Evolutionary conservation across 2,113 vertebrate genomes (phyloP).

Genomic region (Lepidothrix coronata): DNA sequence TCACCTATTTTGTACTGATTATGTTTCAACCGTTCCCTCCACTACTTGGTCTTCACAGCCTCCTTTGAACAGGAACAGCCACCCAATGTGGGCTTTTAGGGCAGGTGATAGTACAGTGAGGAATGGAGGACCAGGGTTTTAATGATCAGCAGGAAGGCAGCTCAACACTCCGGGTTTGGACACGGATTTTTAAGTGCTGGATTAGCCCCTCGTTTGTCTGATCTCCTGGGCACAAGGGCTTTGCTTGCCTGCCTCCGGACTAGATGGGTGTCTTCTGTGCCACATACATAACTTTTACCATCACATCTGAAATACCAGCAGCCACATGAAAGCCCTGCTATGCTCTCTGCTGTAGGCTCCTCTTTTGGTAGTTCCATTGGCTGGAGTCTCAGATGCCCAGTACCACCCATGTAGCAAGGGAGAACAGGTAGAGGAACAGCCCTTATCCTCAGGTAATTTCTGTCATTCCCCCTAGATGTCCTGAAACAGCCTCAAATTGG

Average conservation of each 20-base stretch:
- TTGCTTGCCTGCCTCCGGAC: not conserved
- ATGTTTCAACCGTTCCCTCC: not conserved
- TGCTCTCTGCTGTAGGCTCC: not conserved
- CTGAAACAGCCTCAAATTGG: not conserved
- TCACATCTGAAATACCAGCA: not conserved
- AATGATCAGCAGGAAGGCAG: not conserved
- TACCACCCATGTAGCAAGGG: accelerated
- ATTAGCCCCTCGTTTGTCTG: not conserved
- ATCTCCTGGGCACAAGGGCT: not conserved
- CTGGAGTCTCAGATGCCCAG: not conserved
- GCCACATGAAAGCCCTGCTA: not conserved
- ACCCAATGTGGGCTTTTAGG: accelerated
- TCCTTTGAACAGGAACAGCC: not conserved
- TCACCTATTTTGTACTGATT: not conserved
- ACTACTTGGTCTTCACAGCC: not conserved
- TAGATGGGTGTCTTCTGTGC: not conserved
- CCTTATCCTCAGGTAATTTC: not conserved
- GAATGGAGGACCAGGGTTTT: accelerated
- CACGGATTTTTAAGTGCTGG: accelerated
- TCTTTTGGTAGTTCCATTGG: not conserved
- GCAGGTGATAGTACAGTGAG: accelerated
- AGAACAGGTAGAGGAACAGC: not conserved
- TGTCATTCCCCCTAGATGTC: not conserved
- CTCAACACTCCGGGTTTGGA: accelerated
- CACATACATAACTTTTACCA: not conserved